Evolutionary conservation across 1,140 invertebrate genomes (phyloP).

Genomic region (Brachionus asplanchnoidis): DNA sequence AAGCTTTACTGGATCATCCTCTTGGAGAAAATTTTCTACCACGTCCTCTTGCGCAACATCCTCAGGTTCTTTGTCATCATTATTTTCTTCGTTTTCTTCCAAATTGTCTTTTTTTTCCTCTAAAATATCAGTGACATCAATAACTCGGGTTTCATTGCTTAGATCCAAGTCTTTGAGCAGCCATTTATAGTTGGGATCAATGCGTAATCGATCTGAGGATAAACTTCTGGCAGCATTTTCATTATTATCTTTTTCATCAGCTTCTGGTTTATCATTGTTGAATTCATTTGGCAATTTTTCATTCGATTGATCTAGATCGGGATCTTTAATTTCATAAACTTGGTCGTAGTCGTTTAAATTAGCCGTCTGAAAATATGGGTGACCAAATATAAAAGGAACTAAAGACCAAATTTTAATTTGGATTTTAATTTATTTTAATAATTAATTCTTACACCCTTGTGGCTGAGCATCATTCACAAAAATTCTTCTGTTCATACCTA

Average conservation of each 20-base stretch:
- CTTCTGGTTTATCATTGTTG: neutral
- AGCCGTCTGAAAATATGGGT: constrained; percentile 7
- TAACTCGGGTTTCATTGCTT: neutral
- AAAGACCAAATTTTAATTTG: neutral
- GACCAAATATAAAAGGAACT: constrained; percentile 20
- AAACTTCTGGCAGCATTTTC: neutral
- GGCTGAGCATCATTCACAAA: constrained; percentile 1
- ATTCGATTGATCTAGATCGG: neutral
- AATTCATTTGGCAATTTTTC: neutral
- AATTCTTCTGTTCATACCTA: neutral
- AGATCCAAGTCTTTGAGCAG: constrained; percentile 19
- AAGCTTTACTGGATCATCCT: constrained; percentile 6
- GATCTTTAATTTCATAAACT: constrained; percentile 1
- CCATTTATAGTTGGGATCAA: constrained; percentile 35
- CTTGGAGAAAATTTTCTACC: neutral
- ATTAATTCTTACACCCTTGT: constrained; percentile 19
- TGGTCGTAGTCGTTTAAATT: neutral
- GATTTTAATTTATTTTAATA: neutral
- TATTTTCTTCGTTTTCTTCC: neutral
- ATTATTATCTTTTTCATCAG: neutral
- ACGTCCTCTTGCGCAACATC: neutral
- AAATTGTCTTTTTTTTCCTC: neutral
- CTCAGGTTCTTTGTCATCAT: neutral
- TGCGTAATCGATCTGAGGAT: neutral
- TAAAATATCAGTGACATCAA: constrained; percentile 32